Evolutionary conservation across 2,888 invertebrate genomes (phyloP), one percentile per base, ranked within the genome.

Genomic region (Ochlodes sylvanus): DNA sequence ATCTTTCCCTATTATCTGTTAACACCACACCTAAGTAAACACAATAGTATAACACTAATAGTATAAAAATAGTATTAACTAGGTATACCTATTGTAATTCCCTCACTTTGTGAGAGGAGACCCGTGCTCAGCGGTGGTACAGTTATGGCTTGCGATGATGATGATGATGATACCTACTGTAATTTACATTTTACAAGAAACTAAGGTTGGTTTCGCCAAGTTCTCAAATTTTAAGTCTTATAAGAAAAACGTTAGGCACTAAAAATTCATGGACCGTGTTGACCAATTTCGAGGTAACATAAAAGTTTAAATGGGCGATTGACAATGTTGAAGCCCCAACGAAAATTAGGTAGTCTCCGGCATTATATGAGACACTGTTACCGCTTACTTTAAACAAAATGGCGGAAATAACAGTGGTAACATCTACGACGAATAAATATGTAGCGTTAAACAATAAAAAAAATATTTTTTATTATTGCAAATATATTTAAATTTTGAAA

Each of bases 341-440:
- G 41, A 63, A 63, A 66, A 65, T 63, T 62, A 65, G 55, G 58
- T 57, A 56, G 63, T 61, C 60, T 60, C 68, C 56, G 54, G 64
- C 55, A 63, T 68, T 62, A 65, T 63, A 60, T 63, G 57, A 63
- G 50, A 47, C 50, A 34, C 56, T 56, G 57, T 62, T 38, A 69
- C 58, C 69, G 57, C 84, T 85, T 83, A 84, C 80, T 87, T 84
- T 80, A 76, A 86, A 85, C 86, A 82, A 86, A 86, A 84, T 80
- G 81, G 79, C 76, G 75, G 79, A 79, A 81, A 38, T 12, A 79
- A 19, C 41, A 10, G 38, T 17, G 19, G 19, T 38, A 1, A 41
- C 12, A 17, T 41, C 34, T 14, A 56, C 38, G 41, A 41, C 19
- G 19, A 6, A 19, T 34, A 17, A 4, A 6, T 1, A 27, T 34